Evolutionary conservation across 2,888 invertebrate species (phyloP).

Genomic region (Himalopsyche kuldschensis): DNA sequence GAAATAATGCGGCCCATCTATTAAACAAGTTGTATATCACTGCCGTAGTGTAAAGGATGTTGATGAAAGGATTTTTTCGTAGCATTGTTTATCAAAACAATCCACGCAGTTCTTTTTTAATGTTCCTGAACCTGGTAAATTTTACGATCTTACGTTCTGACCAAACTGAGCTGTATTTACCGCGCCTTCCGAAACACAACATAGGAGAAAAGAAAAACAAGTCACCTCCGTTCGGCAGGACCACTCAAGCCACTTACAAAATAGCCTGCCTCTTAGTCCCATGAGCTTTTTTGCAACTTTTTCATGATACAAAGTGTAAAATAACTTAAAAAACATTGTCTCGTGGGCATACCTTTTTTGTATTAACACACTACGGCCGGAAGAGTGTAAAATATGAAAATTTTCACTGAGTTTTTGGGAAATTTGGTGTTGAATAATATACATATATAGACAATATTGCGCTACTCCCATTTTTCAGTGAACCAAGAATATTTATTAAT

Average conservation of each 20-base stretch:
- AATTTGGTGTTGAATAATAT: background rate
- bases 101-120: background rate
- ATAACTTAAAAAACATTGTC: background rate
- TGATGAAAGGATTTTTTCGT: background rate
- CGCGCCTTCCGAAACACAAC: background rate
- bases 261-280: background rate
- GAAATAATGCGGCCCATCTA: no score
- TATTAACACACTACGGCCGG: background rate
- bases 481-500: background rate
- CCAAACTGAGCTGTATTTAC: background rate
- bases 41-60: background rate
- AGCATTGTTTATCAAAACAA: background rate
- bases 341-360: background rate
- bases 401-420: background rate
- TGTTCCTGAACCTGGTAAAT: background rate
- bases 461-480: background rate
- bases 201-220: background rate
- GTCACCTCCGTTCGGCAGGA: background rate
- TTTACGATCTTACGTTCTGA: background rate
- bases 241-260: background rate
- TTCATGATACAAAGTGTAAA: conserved; percentile 1
- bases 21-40: no score
- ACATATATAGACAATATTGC: background rate
- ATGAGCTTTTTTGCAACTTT: background rate
- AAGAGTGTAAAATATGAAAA: background rate